phyloP scores from a whole-genome alignment of 2,888 invertebrate species.

The Erpobdella octoculata region DNA sequence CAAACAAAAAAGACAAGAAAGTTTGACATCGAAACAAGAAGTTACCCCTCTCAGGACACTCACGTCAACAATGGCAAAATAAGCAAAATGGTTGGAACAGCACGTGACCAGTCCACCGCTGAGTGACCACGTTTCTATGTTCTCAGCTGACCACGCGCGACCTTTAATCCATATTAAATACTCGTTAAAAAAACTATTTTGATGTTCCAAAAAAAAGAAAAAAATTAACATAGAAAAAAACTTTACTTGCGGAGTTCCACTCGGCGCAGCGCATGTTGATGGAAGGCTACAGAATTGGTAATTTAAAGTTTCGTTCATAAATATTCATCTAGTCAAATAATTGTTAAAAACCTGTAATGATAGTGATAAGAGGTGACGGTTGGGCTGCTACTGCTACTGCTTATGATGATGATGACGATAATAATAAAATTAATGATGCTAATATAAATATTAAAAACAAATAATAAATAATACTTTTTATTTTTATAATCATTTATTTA shows the following conservation, averaged over 20 bases:
- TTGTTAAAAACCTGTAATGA: too few relatives aligned
- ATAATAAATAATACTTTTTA: too few relatives aligned
- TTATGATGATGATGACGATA: too few relatives aligned
- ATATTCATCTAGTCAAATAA: background rate
- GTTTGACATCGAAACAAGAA: background rate
- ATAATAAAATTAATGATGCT: too few relatives aligned
- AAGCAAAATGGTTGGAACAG: slow-evolving; percentile 4
- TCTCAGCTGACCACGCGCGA: slow-evolving; percentile 11
- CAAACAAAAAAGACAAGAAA: background rate
- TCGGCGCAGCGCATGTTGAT: background rate
- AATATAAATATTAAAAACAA: too few relatives aligned
- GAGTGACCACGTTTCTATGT: background rate
- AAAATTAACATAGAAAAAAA: background rate
- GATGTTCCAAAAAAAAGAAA: background rate
- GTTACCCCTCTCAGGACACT: background rate
- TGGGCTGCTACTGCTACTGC: too few relatives aligned
- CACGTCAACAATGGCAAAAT: slow-evolving; percentile 8
- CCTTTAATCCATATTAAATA: background rate
- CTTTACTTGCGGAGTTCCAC: background rate
- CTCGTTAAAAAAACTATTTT: background rate
- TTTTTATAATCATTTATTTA: too few relatives aligned
- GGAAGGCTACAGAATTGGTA: background rate
- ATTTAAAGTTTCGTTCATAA: background rate
- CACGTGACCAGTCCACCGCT: background rate
- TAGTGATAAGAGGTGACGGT: too few relatives aligned